Percentiles rank a stretch among this genome's conserved stretches.
Evolutionary conservation across 2,113 vertebrate genomes (phyloP).

Genomic region (Colistium nudipinnis): DNA sequence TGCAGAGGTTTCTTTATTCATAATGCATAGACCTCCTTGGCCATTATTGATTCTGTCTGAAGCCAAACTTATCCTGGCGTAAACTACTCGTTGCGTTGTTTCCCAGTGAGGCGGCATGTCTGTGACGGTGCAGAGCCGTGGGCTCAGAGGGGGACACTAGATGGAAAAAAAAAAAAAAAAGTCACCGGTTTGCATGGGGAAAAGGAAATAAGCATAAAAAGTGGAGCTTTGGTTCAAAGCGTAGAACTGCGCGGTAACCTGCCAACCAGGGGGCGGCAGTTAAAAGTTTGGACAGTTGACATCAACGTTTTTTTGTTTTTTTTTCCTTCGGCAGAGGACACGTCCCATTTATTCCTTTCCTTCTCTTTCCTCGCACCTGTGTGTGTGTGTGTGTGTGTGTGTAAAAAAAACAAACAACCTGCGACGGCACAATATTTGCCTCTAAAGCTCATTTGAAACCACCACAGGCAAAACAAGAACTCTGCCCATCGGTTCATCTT

Average conservation of each 20-base stretch:
- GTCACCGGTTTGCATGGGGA: conserved; percentile 21
- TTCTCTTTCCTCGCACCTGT: background rate
- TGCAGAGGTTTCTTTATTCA: conserved; percentile 61
- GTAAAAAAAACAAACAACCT: conserved; percentile 1
- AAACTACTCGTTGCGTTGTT: conserved; percentile 25
- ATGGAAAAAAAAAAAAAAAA: conserved; percentile 12
- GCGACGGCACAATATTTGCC: background rate
- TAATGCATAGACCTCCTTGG: conserved; percentile 60
- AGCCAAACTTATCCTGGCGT: conserved; percentile 52
- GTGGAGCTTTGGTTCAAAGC: background rate
- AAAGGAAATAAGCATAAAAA: background rate
- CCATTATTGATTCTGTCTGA: conserved; percentile 66
- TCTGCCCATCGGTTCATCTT: background rate
- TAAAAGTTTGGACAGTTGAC: background rate
- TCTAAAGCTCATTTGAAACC: background rate
- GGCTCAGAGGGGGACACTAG: conserved; percentile 14
- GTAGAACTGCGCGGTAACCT: background rate
- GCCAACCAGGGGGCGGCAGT: background rate
- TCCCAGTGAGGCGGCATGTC: conserved; percentile 34
- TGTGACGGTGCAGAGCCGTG: conserved; percentile 17
- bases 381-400: no score
- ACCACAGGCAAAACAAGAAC: background rate
- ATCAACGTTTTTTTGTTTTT: background rate
- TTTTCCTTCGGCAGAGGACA: background rate
- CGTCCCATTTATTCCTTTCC: background rate